Evolutionary conservation across 1,140 invertebrate species (phyloP).

Genomic region (Harpegnathos saltator): DNA sequence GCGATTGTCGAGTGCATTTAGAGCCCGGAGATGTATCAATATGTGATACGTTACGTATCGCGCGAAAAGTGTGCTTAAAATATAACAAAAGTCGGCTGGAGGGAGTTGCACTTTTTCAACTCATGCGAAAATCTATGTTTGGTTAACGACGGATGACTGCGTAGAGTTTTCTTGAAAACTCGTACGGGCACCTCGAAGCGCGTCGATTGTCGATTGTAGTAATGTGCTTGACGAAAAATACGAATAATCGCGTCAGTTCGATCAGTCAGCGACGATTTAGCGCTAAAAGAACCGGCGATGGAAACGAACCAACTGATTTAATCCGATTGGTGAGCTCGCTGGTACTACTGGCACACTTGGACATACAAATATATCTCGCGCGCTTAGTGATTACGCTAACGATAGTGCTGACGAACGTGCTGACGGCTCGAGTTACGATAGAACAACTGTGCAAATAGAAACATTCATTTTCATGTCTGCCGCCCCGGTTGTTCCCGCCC

Average conservation of each 20-base stretch:
- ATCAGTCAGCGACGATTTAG: neutral
- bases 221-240: neutral
- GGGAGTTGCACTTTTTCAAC: neutral
- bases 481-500: slow-evolving; percentile 21
- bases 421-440: slow-evolving; percentile 6
- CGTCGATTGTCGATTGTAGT: neutral
- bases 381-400: slow-evolving; percentile 21
- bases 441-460: slow-evolving; percentile 38
- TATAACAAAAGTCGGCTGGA: neutral
- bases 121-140: neutral
- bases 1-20: neutral
- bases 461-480: slow-evolving; percentile 22
- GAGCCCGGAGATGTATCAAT: neutral
- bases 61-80: neutral
- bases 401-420: neutral
- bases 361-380: slow-evolving; percentile 1
- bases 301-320: neutral
- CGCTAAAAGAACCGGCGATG: neutral
- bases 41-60: neutral
- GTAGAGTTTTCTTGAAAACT: neutral
- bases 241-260: neutral
- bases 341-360: slow-evolving; percentile 2
- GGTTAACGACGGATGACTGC: neutral
- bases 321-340: neutral
- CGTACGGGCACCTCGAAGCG: neutral